phyloP scores from a whole-genome alignment of 2,888 invertebrate species.

The Ophraella communa region DNA sequence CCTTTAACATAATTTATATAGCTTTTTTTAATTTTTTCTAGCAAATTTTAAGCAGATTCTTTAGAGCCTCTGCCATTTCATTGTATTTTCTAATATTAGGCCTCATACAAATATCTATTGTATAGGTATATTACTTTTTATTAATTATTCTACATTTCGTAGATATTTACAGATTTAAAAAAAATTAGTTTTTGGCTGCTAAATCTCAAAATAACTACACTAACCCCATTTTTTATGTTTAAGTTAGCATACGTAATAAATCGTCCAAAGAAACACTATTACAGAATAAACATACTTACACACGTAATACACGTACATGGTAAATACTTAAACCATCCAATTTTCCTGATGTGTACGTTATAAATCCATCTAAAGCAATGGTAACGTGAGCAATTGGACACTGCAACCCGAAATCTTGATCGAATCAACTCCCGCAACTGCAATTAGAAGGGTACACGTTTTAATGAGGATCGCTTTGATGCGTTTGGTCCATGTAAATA shows the following conservation, averaged over 20 bases:
- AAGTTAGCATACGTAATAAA: neutral
- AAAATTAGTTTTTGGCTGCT: no score
- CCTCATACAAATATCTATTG: no score
- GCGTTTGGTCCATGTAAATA: neutral
- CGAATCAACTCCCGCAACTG: slow-evolving; percentile 4
- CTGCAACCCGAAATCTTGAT: slow-evolving; percentile 12
- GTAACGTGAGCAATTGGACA: slow-evolving; percentile 13
- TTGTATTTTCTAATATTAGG: no score
- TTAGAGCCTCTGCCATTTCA: no score
- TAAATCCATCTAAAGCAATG: slow-evolving; percentile 13
- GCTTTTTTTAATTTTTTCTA: no score
- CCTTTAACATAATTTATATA: no score
- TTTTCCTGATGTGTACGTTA: slow-evolving; percentile 9
- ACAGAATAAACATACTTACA: neutral
- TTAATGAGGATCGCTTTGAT: neutral
- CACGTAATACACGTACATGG: neutral
- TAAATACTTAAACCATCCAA: neutral
- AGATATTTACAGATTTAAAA: no score
- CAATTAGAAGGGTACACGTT: neutral
- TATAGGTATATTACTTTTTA: no score
- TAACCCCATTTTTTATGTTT: no score
- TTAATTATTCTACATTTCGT: no score
- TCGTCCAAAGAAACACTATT: neutral
- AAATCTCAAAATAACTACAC: no score
- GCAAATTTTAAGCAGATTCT: no score